Percentiles rank a stretch among this genome's conserved stretches.
Evolutionary conservation across 2,888 invertebrate species (phyloP).

Genomic region (Luperina nickerlii): DNA sequence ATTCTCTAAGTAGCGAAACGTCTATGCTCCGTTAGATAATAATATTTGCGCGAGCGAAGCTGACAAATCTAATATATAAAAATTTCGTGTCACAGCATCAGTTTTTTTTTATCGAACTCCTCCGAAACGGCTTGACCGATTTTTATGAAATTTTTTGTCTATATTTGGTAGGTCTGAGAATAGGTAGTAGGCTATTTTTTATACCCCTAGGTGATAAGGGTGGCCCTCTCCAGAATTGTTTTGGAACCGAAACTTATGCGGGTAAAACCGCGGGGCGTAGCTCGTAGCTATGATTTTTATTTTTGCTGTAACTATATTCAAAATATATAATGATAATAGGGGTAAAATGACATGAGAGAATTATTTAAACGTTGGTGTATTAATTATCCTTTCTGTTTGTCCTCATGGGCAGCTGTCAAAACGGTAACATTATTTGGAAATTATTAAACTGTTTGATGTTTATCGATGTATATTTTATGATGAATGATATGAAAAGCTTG

Average conservation of each 20-base stretch:
- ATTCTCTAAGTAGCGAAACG: constrained; percentile 35
- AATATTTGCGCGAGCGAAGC: constrained; percentile 29
- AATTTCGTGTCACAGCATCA: too few relatives aligned
- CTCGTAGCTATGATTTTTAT: constrained; percentile 8
- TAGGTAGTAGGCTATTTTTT: too few relatives aligned
- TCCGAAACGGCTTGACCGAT: too few relatives aligned
- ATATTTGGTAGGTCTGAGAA: too few relatives aligned
- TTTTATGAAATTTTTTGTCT: too few relatives aligned
- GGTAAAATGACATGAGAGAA: constrained; percentile 5
- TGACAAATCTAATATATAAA: constrained; percentile 15
- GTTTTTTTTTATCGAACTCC: too few relatives aligned
- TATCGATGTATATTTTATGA: constrained; percentile 35
- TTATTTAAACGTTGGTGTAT: constrained; percentile 28
- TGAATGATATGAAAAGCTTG: constrained; percentile 5
- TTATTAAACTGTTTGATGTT: constrained; percentile 36
- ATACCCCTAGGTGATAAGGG: too few relatives aligned
- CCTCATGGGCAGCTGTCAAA: constrained; percentile 30
- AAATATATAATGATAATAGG: constrained; percentile 7
- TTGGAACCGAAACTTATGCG: too few relatives aligned
- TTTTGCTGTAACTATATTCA: constrained; percentile 21
- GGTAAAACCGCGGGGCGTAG: too few relatives aligned
- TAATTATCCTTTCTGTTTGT: constrained; percentile 34
- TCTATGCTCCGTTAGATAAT: constrained; percentile 21
- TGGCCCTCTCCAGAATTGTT: too few relatives aligned
- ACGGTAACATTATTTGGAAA: constrained; percentile 33